Conservation (phyloP, 2,888 invertebrate genomes). For the Coleophora flavipennella region DNA sequence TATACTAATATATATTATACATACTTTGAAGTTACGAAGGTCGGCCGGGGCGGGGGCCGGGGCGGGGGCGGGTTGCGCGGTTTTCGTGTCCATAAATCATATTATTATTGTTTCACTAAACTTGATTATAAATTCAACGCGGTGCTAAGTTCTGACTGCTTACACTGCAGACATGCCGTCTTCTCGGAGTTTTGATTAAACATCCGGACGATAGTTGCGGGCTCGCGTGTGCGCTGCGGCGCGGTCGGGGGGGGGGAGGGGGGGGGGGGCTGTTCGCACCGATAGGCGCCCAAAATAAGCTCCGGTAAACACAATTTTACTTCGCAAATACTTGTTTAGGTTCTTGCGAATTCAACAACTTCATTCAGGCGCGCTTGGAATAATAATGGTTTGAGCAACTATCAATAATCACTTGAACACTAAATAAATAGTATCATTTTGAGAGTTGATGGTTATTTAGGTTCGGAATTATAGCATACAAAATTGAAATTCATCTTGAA, state of each 20-base stretch:
- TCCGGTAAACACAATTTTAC: constrained; percentile 28
- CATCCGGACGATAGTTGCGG: constrained; percentile 16
- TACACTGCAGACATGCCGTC: constrained; percentile 8
- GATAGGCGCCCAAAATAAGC: constrained; percentile 22
- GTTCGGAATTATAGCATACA: too few species aligned
- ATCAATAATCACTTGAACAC: too few species aligned
- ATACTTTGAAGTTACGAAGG: too few species aligned
- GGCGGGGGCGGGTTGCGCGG: too few species aligned
- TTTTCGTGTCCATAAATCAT: constrained; percentile 2
- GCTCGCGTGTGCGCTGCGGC: constrained; percentile 12
- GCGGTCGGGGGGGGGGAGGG: too few species aligned
- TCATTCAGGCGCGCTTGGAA: constrained; percentile 4
- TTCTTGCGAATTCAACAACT: constrained; percentile 13
- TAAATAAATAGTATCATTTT: too few species aligned
- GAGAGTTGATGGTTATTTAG: too few species aligned
- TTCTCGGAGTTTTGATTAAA: constrained; percentile 24
- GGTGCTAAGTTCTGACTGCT: constrained; percentile 9
- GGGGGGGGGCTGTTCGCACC: too few species aligned
- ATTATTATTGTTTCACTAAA: constrained; percentile 6
- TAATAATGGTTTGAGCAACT: not conserved
- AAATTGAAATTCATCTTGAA: too few species aligned
- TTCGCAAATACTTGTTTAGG: constrained; percentile 23
- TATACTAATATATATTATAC: too few species aligned
- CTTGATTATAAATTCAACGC: constrained; percentile 14
- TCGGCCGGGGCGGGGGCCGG: too few species aligned